phyloP scores from a whole-genome alignment of 2,113 vertebrate species.

The Pelobates fuscus region DNA sequence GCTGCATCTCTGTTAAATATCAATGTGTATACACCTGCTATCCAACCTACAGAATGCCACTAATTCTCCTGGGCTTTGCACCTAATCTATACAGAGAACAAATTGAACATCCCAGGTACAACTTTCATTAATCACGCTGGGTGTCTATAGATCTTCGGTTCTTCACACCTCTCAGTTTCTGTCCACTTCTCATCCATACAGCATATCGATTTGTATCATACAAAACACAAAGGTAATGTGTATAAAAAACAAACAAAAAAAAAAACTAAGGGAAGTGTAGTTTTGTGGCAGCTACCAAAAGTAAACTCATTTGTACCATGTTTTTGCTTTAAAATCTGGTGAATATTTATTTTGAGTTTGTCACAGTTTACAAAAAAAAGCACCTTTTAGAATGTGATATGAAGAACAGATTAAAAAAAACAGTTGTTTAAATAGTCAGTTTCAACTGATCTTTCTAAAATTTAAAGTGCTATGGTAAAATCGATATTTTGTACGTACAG shows the following conservation, averaged over 20 bases:
- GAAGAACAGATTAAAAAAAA: no score
- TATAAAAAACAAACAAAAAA: neutral
- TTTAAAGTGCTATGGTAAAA: no score
- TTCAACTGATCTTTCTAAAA: no score
- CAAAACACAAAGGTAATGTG: conserved; percentile 23
- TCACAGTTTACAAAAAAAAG: no score
- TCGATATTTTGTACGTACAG: no score
- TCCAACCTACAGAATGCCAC: conserved; percentile 29
- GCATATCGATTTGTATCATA: conserved; percentile 26
- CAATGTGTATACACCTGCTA: conserved; percentile 30
- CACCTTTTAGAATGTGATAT: no score
- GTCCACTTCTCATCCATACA: conserved; percentile 22
- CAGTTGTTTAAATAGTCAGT: no score
- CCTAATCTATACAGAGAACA: conserved; percentile 28
- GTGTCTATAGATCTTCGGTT: neutral
- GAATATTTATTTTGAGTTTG: neutral
- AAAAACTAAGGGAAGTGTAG: no score
- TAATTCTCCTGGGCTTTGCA: conserved; percentile 3
- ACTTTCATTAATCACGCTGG: conserved; percentile 34
- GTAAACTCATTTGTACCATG: neutral
- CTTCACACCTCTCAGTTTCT: conserved; percentile 4
- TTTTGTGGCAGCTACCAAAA: neutral
- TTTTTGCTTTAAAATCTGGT: neutral
- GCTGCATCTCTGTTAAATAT: conserved; percentile 36
- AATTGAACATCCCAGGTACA: conserved; percentile 13